These are phyloP conservation scores for Neodiprion pinetum DNA, from an alignment of 1,140 invertebrate species.

Conservation along the genomic window DNA sequence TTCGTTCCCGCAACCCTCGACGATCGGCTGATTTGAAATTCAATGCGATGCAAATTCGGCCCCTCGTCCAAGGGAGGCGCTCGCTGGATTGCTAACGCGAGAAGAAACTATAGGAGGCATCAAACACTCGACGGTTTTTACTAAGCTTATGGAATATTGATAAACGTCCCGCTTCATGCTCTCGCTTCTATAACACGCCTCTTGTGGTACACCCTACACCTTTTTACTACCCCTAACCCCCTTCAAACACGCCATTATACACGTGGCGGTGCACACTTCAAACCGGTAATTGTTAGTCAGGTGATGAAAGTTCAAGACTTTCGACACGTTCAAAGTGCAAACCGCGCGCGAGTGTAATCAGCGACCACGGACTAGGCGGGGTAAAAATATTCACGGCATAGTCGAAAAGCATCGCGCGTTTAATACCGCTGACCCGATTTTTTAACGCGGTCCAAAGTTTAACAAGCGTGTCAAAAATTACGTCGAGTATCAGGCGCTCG, in stretches of 20 bases:
- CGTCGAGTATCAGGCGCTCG: too few species aligned
- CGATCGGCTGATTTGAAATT: conserved; percentile 48
- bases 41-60: conserved; percentile 52
- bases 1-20: conserved; percentile 29
- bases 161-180: conserved; percentile 28
- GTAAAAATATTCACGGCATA: too few species aligned
- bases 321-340: not conserved
- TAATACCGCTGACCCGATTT: too few species aligned
- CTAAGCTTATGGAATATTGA: conserved; percentile 49
- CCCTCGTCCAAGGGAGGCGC: conserved; percentile 23
- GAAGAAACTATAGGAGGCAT: conserved; percentile 40
- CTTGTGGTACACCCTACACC: too few species aligned
- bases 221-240: too few species aligned
- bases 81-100: conserved; percentile 36
- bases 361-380: too few species aligned
- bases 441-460: too few species aligned
- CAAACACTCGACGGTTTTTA: conserved; percentile 48
- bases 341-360: not conserved
- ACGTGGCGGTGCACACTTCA: too few species aligned
- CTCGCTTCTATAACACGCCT: too few species aligned
- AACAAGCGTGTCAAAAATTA: too few species aligned
- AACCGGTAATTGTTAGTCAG: conserved; percentile 1
- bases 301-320: not conserved
- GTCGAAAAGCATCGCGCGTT: too few species aligned
- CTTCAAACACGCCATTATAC: too few species aligned